Percentiles rank a stretch among this genome's conserved stretches.
Evolutionary conservation across 1,140 invertebrate species (phyloP).

Genomic region (Drosophila mayri): DNA sequence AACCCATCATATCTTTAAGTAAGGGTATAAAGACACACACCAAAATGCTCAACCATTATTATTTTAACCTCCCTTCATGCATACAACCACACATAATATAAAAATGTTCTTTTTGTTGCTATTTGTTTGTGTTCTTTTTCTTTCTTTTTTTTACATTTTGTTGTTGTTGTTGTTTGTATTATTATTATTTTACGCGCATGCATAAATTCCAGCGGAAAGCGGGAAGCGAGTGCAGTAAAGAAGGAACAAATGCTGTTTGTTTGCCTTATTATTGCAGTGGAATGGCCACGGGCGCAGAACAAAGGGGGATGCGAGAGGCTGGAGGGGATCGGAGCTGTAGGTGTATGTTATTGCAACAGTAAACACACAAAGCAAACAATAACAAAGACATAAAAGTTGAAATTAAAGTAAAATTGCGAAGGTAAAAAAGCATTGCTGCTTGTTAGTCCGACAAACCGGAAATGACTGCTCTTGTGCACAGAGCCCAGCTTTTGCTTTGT

Average conservation of each 20-base stretch:
- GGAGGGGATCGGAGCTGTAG: background rate
- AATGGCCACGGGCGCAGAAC: constrained; percentile 7
- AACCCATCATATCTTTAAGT: background rate
- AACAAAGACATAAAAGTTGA: constrained; percentile 65
- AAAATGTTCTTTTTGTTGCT: constrained; percentile 21
- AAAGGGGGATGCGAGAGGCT: background rate
- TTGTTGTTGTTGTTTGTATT: constrained; percentile 33
- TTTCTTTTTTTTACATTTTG: constrained; percentile 11
- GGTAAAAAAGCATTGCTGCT: constrained; percentile 19
- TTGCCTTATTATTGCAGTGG: constrained; percentile 48
- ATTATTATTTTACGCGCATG: constrained; percentile 75
- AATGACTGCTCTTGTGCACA: constrained; percentile 36
- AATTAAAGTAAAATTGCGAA: constrained; percentile 60
- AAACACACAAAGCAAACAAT: constrained; percentile 55
- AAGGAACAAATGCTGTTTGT: constrained; percentile 49
- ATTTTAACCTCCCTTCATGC: constrained; percentile 40
- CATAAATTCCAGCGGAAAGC: constrained; percentile 52
- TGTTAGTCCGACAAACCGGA: constrained; percentile 68
- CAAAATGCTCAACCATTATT: constrained; percentile 49
- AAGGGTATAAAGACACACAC: constrained; percentile 25
- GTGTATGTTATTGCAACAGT: constrained; percentile 68
- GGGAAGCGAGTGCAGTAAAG: constrained; percentile 29
- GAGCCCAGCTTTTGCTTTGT: constrained; percentile 19
- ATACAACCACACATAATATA: constrained; percentile 13
- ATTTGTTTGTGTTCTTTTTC: constrained; percentile 21